Evolutionary conservation across 2,797 vertebrate genomes (phyloP), one percentile per base, ranked within the genome.

Genomic region (Pterois miles): DNA sequence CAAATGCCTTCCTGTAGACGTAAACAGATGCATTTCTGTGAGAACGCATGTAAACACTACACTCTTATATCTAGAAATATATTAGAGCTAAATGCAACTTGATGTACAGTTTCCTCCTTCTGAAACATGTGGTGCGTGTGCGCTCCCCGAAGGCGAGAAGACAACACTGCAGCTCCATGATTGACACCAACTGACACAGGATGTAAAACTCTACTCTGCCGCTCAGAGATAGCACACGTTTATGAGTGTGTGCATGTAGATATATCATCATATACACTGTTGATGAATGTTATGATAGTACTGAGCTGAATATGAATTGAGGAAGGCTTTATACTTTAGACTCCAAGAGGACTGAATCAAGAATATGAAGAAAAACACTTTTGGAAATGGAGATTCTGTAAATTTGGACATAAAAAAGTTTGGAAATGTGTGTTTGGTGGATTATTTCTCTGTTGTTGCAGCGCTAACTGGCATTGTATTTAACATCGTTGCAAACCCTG

Each of bases 111-210:
- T 1, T 18, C 1, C 7, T 33, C 0, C 12, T 27, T 58, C 29
- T 16, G 53, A 64, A 59, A 81, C 27, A n/a, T 59, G 60, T 52
- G 72, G 82, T 64, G 10, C 70, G 69, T 2, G 65, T 54, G 82
- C 88, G 12, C 89, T 89, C 71, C 70, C 89, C 36, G 18, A 40
- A 63, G 91, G 88, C 34, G 1, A 58, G 56, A 65, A 25, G 2
- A 10, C 8, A 34, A 20, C 74, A 88, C 66, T 86, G 75, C 89
- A 89, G 59, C 23, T 71, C 10, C 38, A 34, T n/a, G 14, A 54
- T 74, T 40, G 23, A 23, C 27, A 12, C 10, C 27, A 72, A 83
- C 80, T 52, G 78, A 63, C 57, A 85, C 68, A 89, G 86, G 87
- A 87, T 73, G 74, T 81, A 20, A 60, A 81, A 68, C 43, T 40